These are phyloP conservation scores for Druon quercuslanigerum DNA, from an alignment of 1,140 invertebrate species.

Conservation along the genomic window DNA sequence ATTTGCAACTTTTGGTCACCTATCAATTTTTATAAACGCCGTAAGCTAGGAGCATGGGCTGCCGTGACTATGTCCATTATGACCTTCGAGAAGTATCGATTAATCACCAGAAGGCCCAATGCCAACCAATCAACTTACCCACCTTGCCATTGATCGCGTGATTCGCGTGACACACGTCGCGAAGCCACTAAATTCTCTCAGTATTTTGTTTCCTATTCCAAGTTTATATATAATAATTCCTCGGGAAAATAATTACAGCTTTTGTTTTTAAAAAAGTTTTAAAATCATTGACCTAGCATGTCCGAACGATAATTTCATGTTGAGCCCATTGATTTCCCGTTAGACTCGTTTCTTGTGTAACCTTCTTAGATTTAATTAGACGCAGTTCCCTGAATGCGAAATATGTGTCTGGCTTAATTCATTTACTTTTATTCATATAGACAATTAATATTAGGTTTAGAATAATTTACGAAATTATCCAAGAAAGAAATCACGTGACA, in stretches of 20 bases:
- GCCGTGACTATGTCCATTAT: constrained; percentile 5
- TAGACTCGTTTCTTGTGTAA: constrained; percentile 23
- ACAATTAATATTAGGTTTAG: too few species aligned
- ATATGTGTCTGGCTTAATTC: too few species aligned
- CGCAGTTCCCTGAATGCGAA: background rate
- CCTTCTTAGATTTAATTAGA: constrained; percentile 26
- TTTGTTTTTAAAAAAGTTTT: background rate
- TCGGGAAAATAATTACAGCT: constrained; percentile 1
- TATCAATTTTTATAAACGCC: background rate
- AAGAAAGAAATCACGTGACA: too few species aligned
- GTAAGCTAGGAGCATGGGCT: constrained; percentile 11
- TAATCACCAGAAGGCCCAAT: constrained; percentile 20
- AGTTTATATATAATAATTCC: constrained; percentile 23
- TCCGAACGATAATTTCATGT: constrained; percentile 13
- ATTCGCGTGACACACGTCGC: constrained; percentile 11
- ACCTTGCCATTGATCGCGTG: constrained; percentile 29
- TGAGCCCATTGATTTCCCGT: constrained; percentile 16
- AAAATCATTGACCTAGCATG: constrained; percentile 3
- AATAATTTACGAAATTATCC: too few species aligned
- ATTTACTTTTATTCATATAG: too few species aligned
- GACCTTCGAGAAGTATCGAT: constrained; percentile 26
- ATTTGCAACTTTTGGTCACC: constrained; percentile 22
- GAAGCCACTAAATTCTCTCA: constrained; percentile 13
- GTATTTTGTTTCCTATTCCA: background rate
- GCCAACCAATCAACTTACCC: constrained; percentile 30